Evolutionary conservation across 1,140 invertebrate genomes (phyloP).

Genomic region (Drosophila punjabiensis): DNA sequence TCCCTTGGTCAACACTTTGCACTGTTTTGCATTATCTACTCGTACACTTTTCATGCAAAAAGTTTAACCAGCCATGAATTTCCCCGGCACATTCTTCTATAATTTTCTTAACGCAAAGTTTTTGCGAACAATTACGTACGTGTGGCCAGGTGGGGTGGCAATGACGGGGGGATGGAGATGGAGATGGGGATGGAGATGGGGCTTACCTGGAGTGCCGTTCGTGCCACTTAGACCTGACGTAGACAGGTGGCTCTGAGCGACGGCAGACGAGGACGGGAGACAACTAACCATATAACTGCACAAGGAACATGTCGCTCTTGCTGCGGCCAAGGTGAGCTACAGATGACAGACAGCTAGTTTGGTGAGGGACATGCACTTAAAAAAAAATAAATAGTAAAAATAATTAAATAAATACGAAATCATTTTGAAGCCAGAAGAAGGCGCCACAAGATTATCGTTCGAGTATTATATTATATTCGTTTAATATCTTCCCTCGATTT

Average conservation of each 20-base stretch:
- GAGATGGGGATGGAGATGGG: too few relatives aligned
- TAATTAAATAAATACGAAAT: background rate
- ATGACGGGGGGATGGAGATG: too few relatives aligned
- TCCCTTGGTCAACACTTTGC: slow-evolving; percentile 61
- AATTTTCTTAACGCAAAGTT: slow-evolving; percentile 75
- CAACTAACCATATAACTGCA: slow-evolving; percentile 56
- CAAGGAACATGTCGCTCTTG: slow-evolving; percentile 65
- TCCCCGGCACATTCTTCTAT: slow-evolving; percentile 62
- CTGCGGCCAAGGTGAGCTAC: slow-evolving; percentile 61
- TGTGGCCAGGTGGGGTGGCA: slow-evolving; percentile 34
- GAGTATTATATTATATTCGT: too few relatives aligned
- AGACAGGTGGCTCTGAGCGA: background rate
- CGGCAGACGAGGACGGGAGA: background rate
- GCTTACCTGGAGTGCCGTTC: slow-evolving; percentile 12
- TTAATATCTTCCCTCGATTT: too few relatives aligned
- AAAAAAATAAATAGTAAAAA: background rate
- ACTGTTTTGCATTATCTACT: slow-evolving; percentile 47
- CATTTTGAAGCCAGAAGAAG: background rate
- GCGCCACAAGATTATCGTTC: too few relatives aligned
- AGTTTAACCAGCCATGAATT: slow-evolving; percentile 65
- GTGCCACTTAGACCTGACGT: slow-evolving; percentile 36
- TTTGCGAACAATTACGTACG: slow-evolving; percentile 76
- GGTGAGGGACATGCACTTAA: background rate
- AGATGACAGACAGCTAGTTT: slow-evolving; percentile 60
- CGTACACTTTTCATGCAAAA: slow-evolving; percentile 54